Percentiles rank a stretch among this genome's conserved stretches.
phyloP scores from a whole-genome alignment of 2,888 invertebrate genomes.

The Plebejus melissa region DNA sequence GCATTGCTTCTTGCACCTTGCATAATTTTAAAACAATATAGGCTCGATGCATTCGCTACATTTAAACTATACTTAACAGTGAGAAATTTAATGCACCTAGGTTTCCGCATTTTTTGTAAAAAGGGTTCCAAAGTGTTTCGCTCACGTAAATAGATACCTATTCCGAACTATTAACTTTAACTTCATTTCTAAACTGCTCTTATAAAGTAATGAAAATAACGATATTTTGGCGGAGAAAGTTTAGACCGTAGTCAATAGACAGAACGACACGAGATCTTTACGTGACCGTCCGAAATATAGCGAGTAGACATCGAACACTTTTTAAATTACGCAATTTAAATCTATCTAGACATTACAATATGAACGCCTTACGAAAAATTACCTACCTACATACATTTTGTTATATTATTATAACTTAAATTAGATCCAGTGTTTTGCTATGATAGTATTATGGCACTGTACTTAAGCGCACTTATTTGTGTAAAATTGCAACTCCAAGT shows the following conservation, averaged over 20 bases:
- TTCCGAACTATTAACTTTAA: too few relatives aligned
- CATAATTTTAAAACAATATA: too few relatives aligned
- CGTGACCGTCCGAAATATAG: slow-evolving; percentile 2
- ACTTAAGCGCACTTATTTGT: neutral
- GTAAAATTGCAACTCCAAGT: neutral
- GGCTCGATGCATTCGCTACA: too few relatives aligned
- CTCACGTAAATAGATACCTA: too few relatives aligned
- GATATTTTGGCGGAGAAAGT: slow-evolving; percentile 11
- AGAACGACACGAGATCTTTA: slow-evolving; percentile 14
- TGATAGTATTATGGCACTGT: neutral
- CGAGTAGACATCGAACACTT: neutral
- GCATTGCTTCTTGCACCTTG: too few relatives aligned
- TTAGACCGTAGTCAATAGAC: neutral
- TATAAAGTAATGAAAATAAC: neutral
- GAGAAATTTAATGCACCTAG: too few relatives aligned
- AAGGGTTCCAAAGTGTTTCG: too few relatives aligned
- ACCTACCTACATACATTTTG: too few relatives aligned
- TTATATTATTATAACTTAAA: too few relatives aligned
- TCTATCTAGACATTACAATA: neutral
- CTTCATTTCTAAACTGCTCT: neutral
- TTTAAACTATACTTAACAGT: too few relatives aligned
- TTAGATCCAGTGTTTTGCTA: neutral
- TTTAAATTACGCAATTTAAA: neutral
- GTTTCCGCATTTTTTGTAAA: too few relatives aligned
- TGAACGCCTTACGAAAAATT: too few relatives aligned